phyloP scores from a whole-genome alignment of 2,888 invertebrate species.

The Leptinotarsa peninsularis region DNA sequence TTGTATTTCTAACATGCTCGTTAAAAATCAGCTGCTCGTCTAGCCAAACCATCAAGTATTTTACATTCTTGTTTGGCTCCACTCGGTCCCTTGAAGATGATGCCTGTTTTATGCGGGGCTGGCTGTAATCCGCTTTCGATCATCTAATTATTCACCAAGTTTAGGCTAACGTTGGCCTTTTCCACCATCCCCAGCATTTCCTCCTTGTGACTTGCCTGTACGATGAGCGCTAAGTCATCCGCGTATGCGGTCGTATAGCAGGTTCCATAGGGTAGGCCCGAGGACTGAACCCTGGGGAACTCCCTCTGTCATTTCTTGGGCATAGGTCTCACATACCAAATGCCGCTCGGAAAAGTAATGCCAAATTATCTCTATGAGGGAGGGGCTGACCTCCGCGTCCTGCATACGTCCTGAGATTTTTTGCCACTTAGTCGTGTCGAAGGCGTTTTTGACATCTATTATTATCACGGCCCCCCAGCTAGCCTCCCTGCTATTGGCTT shows the following conservation, averaged over 20 bases:
- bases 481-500: neutral
- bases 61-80: no score
- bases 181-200: no score
- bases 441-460: constrained; percentile 29
- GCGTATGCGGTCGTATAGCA: neutral
- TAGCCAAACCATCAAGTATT: no score
- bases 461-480: neutral
- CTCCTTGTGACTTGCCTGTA: no score
- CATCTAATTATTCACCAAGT: no score
- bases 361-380: neutral
- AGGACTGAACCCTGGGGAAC: constrained; percentile 21
- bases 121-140: no score
- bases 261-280: constrained; percentile 5
- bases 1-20: no score
- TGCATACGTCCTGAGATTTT: neutral
- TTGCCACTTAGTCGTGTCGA: constrained; percentile 18
- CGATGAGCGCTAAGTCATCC: no score
- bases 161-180: no score
- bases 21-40: no score
- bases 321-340: neutral
- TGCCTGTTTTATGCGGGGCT: no score
- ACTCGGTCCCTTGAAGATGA: no score
- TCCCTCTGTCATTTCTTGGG: neutral
- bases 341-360: neutral
- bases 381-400: neutral